Percentiles rank a stretch among this genome's conserved stretches.
These are phyloP conservation scores for Drosophila pallidifrons DNA, from an alignment of 1,140 invertebrate genomes.

Conservation along the genomic window DNA sequence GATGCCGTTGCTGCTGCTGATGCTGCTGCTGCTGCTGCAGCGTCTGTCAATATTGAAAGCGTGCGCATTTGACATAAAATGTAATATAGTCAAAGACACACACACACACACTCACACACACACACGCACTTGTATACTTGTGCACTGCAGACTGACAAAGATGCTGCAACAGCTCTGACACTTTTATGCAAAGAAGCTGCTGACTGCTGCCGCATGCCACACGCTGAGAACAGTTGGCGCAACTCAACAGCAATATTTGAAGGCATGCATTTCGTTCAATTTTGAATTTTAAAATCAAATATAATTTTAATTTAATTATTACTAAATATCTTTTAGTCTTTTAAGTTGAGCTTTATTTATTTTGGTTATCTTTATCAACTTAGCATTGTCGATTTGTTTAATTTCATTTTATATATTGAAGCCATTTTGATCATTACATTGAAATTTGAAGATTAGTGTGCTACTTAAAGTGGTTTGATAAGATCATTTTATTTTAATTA, in stretches of 20 bases:
- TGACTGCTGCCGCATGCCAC: conserved; percentile 27
- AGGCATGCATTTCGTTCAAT: too few species aligned
- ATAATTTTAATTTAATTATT: too few species aligned
- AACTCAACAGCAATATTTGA: not conserved
- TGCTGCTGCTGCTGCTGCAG: conserved; percentile 10
- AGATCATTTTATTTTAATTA: too few species aligned
- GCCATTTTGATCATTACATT: too few species aligned
- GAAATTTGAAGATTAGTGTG: too few species aligned
- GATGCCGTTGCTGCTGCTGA: not conserved
- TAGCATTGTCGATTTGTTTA: too few species aligned
- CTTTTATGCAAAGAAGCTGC: conserved; percentile 47
- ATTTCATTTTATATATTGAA: too few species aligned
- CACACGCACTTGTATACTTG: not conserved
- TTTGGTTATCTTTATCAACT: too few species aligned
- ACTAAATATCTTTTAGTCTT: too few species aligned
- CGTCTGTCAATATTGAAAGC: conserved; percentile 79
- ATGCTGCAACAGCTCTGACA: conserved; percentile 24
- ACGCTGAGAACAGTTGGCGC: conserved; percentile 4
- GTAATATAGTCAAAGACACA: conserved; percentile 73
- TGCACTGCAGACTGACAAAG: conserved; percentile 22
- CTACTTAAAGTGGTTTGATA: too few species aligned
- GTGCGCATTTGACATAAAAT: conserved; percentile 80
- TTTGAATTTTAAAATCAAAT: too few species aligned
- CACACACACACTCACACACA: conserved; percentile 30
- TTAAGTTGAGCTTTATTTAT: too few species aligned